phyloP scores from a whole-genome alignment of 2,113 vertebrate genomes.

The Clarias magur region DNA sequence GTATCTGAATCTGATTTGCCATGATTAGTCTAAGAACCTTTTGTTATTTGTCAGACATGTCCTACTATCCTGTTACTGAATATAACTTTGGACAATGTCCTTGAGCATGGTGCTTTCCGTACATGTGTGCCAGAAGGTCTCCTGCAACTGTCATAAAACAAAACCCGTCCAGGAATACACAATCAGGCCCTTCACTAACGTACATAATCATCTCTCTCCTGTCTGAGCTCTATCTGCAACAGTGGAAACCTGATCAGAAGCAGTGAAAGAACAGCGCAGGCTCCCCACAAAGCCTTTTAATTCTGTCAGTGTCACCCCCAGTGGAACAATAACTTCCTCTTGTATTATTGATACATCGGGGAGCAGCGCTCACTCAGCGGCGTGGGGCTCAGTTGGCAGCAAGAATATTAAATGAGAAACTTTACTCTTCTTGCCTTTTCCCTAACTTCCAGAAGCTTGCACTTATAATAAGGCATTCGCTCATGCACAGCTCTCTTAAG shows the following conservation, averaged over 20 bases:
- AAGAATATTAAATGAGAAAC: constrained; percentile 80
- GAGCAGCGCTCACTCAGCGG: constrained; percentile 75
- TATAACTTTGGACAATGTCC: constrained; percentile 62
- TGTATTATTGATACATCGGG: constrained; percentile 79
- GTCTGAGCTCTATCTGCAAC: constrained; percentile 68
- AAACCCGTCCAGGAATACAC: constrained; percentile 61
- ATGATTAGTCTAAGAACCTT: constrained; percentile 64
- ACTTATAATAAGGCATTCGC: background rate
- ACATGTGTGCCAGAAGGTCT: constrained; percentile 57
- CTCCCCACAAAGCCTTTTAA: constrained; percentile 59
- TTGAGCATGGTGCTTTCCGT: constrained; percentile 68
- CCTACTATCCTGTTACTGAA: constrained; percentile 53
- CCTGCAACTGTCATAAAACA: constrained; percentile 66
- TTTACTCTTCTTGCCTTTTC: constrained; percentile 54
- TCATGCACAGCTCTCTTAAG: no score
- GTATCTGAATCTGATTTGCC: constrained; percentile 65
- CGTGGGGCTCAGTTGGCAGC: constrained; percentile 69
- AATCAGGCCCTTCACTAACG: constrained; percentile 73
- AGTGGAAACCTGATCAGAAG: constrained; percentile 71
- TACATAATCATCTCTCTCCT: constrained; percentile 62
- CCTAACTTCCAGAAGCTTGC: constrained; percentile 24
- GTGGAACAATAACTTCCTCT: constrained; percentile 80
- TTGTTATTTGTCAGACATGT: constrained; percentile 44
- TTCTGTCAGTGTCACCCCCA: constrained; percentile 67
- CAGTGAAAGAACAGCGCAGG: constrained; percentile 70